A percentile compares a stretch with the other conserved stretches of the same genome.
Conservation (phyloP, 2,888 invertebrate genomes). For the Drosophila kokeensis region DNA sequence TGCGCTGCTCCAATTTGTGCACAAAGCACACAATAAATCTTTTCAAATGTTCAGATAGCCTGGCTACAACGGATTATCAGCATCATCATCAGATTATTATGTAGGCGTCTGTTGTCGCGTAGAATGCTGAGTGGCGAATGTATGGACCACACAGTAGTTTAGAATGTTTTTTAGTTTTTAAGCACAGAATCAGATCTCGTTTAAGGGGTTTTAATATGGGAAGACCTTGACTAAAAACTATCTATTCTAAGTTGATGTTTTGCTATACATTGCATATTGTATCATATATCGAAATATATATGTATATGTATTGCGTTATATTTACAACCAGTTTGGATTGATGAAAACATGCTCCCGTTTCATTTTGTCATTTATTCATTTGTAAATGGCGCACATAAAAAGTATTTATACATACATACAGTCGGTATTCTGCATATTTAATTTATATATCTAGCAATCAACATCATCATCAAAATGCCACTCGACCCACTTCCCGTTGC, state of each 20-base stretch:
- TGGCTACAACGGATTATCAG: slow-evolving; percentile 46
- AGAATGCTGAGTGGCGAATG: slow-evolving; percentile 37
- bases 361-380: slow-evolving; percentile 73
- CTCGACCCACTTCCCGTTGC: slow-evolving; percentile 30
- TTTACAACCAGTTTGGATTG: slow-evolving; percentile 36
- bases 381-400: slow-evolving; percentile 71
- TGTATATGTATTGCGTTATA: background rate
- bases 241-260: slow-evolving; percentile 43
- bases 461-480: slow-evolving; percentile 72
- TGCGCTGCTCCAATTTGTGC: slow-evolving; percentile 68
- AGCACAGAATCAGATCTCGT: slow-evolving; percentile 33
- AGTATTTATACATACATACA: slow-evolving; percentile 47
- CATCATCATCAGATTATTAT: slow-evolving; percentile 22
- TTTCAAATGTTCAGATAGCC: slow-evolving; percentile 26
- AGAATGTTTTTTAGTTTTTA: slow-evolving; percentile 15
- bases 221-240: slow-evolving; percentile 42
- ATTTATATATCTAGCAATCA: slow-evolving; percentile 79
- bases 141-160: slow-evolving; percentile 30
- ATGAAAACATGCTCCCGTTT: slow-evolving; percentile 51
- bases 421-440: slow-evolving; percentile 72
- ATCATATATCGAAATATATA: background rate
- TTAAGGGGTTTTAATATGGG: slow-evolving; percentile 24
- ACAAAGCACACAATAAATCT: slow-evolving; percentile 74
- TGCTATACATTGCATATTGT: slow-evolving; percentile 18
- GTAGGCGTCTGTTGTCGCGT: slow-evolving; percentile 45